These are phyloP conservation scores for Takifugu rubripes DNA, from an alignment of 2,797 vertebrate species.

Conservation along the genomic window DNA sequence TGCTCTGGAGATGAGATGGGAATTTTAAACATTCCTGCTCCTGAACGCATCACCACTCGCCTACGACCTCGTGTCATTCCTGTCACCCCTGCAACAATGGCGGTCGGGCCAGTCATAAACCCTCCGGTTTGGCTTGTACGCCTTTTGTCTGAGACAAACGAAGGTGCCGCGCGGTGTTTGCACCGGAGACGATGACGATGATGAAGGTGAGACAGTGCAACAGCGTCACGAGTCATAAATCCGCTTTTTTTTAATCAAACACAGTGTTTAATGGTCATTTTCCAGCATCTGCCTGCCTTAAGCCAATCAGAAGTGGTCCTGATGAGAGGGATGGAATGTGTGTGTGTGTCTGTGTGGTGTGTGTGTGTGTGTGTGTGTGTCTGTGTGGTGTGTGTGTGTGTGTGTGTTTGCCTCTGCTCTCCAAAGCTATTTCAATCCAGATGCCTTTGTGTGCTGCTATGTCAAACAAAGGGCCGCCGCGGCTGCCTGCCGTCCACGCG, in stretches of 20 bases:
- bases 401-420: conserved; percentile 15
- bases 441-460: conserved; percentile 63
- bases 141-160: conserved; percentile 43
- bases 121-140: conserved; percentile 7
- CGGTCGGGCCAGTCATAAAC: conserved; percentile 8
- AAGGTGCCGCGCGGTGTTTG: conserved; percentile 5
- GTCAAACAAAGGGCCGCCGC: conserved; percentile 67
- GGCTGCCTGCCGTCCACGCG: conserved; percentile 37
- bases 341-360: conserved; percentile 6
- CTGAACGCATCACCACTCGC: no score
- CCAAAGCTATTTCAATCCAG: conserved; percentile 38
- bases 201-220: no score
- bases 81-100: no score
- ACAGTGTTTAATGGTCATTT: neutral
- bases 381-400: conserved; percentile 3
- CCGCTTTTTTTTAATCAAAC: no score
- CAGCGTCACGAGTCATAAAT: no score
- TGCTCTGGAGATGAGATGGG: no score
- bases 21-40: no score
- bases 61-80: no score
- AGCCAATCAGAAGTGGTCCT: conserved; percentile 68
- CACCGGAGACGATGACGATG: no score
- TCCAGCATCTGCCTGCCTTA: conserved; percentile 11
- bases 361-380: conserved; percentile 8
- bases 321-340: conserved; percentile 27